phyloP scores from a whole-genome alignment of 2,797 vertebrate genomes.

The Enteromius viviparus region DNA sequence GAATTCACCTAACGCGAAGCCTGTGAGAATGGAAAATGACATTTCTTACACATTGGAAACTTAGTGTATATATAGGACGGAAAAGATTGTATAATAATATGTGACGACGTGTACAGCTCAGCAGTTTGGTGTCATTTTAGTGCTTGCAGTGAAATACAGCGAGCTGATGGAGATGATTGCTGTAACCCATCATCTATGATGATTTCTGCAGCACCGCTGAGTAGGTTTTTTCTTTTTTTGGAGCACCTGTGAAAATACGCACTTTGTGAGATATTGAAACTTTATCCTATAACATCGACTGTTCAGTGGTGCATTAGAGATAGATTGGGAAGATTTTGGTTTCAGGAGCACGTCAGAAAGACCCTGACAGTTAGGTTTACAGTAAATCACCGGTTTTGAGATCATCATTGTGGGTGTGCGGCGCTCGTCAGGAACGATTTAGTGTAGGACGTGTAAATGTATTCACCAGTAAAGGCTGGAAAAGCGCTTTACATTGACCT shows the following conservation, averaged over 20 bases:
- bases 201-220: constrained; percentile 27
- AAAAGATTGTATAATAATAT: neutral
- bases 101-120: constrained; percentile 21
- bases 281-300: neutral
- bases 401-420: constrained; percentile 20
- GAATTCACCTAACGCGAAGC: neutral
- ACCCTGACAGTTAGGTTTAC: neutral
- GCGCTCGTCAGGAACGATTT: neutral
- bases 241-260: constrained; percentile 30
- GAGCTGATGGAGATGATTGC: neutral
- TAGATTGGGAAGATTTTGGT: constrained; percentile 10
- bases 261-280: neutral
- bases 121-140: constrained; percentile 9
- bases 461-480: constrained; percentile 33
- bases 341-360: neutral
- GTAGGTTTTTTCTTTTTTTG: neutral
- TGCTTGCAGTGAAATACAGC: constrained; percentile 13
- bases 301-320: neutral
- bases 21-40: constrained; percentile 21
- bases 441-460: constrained; percentile 1
- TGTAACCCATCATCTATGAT: constrained; percentile 24
- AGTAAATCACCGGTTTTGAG: constrained; percentile 8
- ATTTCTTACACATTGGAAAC: constrained; percentile 23
- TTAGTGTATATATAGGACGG: constrained; percentile 6
- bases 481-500: constrained; percentile 31